Evolutionary conservation across 2,888 invertebrate species (phyloP), one percentile per base, ranked within the genome.

Genomic region (Tachina lurida): DNA sequence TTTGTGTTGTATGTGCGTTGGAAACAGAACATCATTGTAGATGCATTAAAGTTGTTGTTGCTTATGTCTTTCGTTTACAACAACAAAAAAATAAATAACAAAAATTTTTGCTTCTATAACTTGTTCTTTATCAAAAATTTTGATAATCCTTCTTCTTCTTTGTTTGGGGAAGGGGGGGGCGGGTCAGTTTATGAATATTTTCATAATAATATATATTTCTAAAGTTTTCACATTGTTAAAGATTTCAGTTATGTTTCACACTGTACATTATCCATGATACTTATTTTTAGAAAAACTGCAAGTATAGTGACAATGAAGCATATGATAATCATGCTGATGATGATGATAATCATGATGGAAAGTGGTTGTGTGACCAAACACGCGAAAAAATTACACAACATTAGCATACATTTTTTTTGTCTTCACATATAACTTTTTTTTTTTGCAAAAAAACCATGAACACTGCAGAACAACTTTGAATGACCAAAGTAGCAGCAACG

Each of bases 381-480:
- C 52, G 71, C 75, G 71, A 86, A 83, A 79, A 86, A 80, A 76
- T 83, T 83, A 80, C 83, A 83, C 75, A 86, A 80, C 73, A 86
- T 83, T 83, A 80, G 43, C 71, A 83, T 73, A 67, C 68, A 77
- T 49, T 73, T 75, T 47, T 15, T 65, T 67, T 19, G 45, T 65
- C 62, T 58, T 47, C 39, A 63, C 13, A 49, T 19, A 63, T 54
- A 45, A 62, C 22, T 62, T 60, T 67, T 71, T 41, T 56, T 39
- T 43, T 13, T 49, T 0, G 31, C 8, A n/a, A 15, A 60, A n/a
- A 56, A 56, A 56, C 31, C 31, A 31, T 3, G 43, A 15, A 62
- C 8, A 47, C n/a, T 31, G 49, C 58, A 68, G 52, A 68, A 75
- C 10, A 68, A 68, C 19, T 49, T 43, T 43, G 17, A 75, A 52